Percentiles rank a stretch among this genome's conserved stretches.
These are phyloP conservation scores for Takifugu ocellatus DNA, from an alignment of 2,797 vertebrate species.

Conservation along the genomic window DNA sequence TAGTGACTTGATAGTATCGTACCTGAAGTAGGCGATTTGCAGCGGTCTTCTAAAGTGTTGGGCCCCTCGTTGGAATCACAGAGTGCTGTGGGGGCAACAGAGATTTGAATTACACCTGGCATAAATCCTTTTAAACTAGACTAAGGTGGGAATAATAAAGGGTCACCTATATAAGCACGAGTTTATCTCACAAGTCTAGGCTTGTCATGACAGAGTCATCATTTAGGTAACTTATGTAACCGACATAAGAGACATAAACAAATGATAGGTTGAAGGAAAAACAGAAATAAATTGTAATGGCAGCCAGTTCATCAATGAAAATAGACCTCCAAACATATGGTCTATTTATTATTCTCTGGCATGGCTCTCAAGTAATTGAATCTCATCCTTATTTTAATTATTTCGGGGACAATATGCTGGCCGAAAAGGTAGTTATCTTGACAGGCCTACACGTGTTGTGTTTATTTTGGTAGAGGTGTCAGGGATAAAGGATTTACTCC, in stretches of 20 bases:
- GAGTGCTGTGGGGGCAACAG: constrained; percentile 71
- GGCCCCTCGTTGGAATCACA: constrained; percentile 88
- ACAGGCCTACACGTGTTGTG: not conserved
- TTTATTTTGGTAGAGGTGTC: constrained; percentile 14
- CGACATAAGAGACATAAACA: too few relatives aligned
- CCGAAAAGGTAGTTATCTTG: not conserved
- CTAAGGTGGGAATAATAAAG: not conserved
- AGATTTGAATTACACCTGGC: constrained; percentile 18
- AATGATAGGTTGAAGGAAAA: not conserved
- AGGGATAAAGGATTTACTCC: constrained; percentile 26
- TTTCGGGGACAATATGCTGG: not conserved
- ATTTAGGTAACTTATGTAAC: not conserved
- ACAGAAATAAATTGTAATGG: not conserved
- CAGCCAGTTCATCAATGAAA: not conserved
- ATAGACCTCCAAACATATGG: not conserved
- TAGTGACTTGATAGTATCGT: constrained; percentile 35
- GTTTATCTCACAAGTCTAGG: constrained; percentile 17
- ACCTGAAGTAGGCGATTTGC: constrained; percentile 98
- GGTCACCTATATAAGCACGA: constrained; percentile 12
- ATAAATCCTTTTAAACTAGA: not conserved
- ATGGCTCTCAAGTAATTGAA: not conserved
- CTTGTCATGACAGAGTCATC: not conserved
- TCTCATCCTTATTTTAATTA: not conserved
- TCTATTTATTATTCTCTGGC: not conserved
- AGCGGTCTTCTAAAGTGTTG: constrained; percentile 86